Evolutionary conservation across 2,888 invertebrate species (phyloP), one percentile per base, ranked within the genome.

Genomic region (Aquatica leii): DNA sequence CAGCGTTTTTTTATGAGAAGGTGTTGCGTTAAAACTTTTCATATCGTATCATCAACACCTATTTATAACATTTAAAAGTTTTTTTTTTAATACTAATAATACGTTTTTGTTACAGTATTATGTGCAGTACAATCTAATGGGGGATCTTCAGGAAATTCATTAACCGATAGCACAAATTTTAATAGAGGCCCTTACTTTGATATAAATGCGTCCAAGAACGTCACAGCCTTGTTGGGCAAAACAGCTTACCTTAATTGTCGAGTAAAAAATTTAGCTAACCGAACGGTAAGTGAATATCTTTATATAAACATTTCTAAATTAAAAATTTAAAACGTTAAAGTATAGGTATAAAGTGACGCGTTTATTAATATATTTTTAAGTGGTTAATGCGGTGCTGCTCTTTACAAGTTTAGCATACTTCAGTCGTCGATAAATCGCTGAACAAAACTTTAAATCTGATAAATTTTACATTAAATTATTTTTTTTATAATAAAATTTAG

Each of bases 241-340:
- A 95, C 94, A 35, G 94, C 95, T 51, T 94, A 94, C 78, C 85
- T 95, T 72, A 94, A 91, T 80, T 95, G 95, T 82, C 87, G 93
- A 66, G 94, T 95, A 69, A 94, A 94, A 84, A 94, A 94, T 84
- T 85, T 95, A 80, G 93, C 93, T 71, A 95, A 95, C 84, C 92
- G 93, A 84, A 94, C 95, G 83, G 94, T 95, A 77, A 90, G 91
- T 86, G 20, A n/a, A n/a, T n/a, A n/a, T n/a, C n/a, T n/a, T n/a
- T n/a, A n/a, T 8, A 2, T 18, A 5, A 11, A 12, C 41, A n/a
- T n/a, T n/a, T n/a, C n/a, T n/a, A n/a, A n/a, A n/a, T 34, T 6
- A 40, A 40, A 14, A 40, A 4, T 40, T 40, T 40, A 8, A 40
- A 40, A 40, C 5, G 4, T n/a, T 40, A 4, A 40, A 14, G 8